These are phyloP conservation scores for Biston betularia DNA, from an alignment of 2,888 invertebrate genomes.

Conservation along the genomic window DNA sequence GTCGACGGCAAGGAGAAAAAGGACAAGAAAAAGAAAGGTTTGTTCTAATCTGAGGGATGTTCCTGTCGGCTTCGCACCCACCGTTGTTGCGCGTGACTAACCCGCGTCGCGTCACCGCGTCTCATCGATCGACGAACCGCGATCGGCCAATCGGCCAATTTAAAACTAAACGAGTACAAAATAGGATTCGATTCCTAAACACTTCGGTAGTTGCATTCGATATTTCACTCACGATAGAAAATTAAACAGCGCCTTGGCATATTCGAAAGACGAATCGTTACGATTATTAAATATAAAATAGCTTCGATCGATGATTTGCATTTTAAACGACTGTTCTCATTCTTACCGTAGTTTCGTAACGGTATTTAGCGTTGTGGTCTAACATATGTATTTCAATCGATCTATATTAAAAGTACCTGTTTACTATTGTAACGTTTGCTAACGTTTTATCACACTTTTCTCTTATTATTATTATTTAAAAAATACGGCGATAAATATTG, in stretches of 20 bases:
- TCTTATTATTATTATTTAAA: slow-evolving; percentile 38
- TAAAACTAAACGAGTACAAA: slow-evolving; percentile 53
- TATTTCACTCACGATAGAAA: slow-evolving; percentile 35
- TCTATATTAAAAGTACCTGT: slow-evolving; percentile 24
- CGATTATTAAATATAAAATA: slow-evolving; percentile 20
- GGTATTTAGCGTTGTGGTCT: slow-evolving; percentile 38
- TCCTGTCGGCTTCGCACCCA: slow-evolving; percentile 73
- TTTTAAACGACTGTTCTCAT: slow-evolving; percentile 35
- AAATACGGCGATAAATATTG: slow-evolving; percentile 45
- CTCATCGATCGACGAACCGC: slow-evolving; percentile 50
- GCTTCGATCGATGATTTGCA: slow-evolving; percentile 49
- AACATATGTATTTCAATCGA: slow-evolving; percentile 28
- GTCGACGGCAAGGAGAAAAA: slow-evolving; percentile 96
- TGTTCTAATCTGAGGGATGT: slow-evolving; percentile 88
- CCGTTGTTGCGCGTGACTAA: slow-evolving; percentile 78
- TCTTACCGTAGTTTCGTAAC: slow-evolving; percentile 43
- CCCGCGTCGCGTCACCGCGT: slow-evolving; percentile 50
- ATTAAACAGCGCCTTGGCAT: slow-evolving; percentile 31
- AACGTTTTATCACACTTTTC: slow-evolving; percentile 32
- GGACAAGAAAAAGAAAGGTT: slow-evolving; percentile 95
- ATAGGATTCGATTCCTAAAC: slow-evolving; percentile 49
- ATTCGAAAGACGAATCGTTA: slow-evolving; percentile 22
- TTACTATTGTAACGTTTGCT: slow-evolving; percentile 31
- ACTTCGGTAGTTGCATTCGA: slow-evolving; percentile 41
- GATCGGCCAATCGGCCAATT: slow-evolving; percentile 38